Evolutionary conservation across 37 sponge, comb jelly and placozoan species (phyloP), one percentile per base, ranked within the genome.

Genomic region (Bolinopsis microptera): DNA sequence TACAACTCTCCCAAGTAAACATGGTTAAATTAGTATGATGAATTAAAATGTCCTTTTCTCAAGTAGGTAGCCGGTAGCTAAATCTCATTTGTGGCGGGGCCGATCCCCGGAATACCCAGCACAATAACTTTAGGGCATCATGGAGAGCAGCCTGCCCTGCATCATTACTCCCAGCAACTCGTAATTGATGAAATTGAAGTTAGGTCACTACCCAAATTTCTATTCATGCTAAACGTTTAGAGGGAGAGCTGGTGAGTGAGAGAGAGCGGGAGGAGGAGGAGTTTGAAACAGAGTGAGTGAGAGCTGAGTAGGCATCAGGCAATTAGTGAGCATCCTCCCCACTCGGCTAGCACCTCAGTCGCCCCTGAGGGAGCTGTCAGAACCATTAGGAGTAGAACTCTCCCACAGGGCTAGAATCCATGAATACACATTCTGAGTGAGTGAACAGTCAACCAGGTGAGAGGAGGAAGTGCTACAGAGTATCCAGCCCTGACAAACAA

Each of bases 321-420:
- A 70, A 70, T 70, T 70, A 70, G 25, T 28, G 74, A 26, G 74
- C 74, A 70, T 70, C 21, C 37, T 80, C 24, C 35, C 1, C 37
- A 34, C 36, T 34, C 3, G 37, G 35, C 82, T 36, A 80, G 23
- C 38, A 80, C 26, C 61, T 28, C 25, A 26, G 74, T 24, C 25
- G 30, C 3, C 82, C 82, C 82, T 80, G 22, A 80, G 82, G 82
- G 82, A 35, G 8, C 2, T 34, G 24, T 9, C 9, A 48, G 61
- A 13, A 48, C 82, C 35, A 80, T 80, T 80, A 80, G 82, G 82
- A 80, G 82, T 80, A 80, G 82, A 33, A 80, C 82, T 80, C 82
- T 80, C 82, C 82, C 82, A 34, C 22, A 33, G 82, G 82, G 82
- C 37, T 80, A 3, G 9, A 70, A 26, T 22, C 5, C 32, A 9